Conservation (phyloP, 2,888 invertebrate genomes). For the Machimus atricapillus region DNA sequence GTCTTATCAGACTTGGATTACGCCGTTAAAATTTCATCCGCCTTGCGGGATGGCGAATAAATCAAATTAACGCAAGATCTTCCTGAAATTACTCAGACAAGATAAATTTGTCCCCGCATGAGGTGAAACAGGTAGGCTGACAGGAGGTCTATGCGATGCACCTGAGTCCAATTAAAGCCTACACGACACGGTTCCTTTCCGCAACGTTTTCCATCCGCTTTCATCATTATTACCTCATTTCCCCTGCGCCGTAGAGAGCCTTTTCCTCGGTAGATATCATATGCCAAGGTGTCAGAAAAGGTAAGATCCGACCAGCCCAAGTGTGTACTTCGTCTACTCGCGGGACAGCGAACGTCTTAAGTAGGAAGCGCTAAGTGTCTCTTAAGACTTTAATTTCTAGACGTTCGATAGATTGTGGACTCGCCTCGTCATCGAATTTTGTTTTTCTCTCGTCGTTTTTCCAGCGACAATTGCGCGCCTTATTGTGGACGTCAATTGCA, state of each 20-base stretch:
- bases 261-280: background rate
- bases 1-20: slow-evolving; percentile 1
- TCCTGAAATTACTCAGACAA: slow-evolving; percentile 4
- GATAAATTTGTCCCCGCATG: slow-evolving; percentile 26
- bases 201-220: background rate
- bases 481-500: slow-evolving; percentile 15
- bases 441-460: background rate
- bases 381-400: background rate
- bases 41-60: slow-evolving; percentile 1
- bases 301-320: background rate
- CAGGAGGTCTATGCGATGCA: background rate
- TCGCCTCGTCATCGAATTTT: background rate
- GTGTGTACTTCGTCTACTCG: background rate
- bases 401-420: background rate
- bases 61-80: slow-evolving; percentile 28
- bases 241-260: background rate
- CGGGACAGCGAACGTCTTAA: background rate
- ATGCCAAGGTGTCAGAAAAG: background rate
- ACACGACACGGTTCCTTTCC: background rate
- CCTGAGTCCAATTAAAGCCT: slow-evolving; percentile 30
- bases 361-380: slow-evolving; percentile 10
- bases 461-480: slow-evolving; percentile 2
- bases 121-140: slow-evolving; percentile 8
- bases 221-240: background rate
- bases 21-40: slow-evolving; percentile 8